Base-by-base conservation (phyloP, 1,140 invertebrate species). In the Caenorhabditis brenneri region DNA sequence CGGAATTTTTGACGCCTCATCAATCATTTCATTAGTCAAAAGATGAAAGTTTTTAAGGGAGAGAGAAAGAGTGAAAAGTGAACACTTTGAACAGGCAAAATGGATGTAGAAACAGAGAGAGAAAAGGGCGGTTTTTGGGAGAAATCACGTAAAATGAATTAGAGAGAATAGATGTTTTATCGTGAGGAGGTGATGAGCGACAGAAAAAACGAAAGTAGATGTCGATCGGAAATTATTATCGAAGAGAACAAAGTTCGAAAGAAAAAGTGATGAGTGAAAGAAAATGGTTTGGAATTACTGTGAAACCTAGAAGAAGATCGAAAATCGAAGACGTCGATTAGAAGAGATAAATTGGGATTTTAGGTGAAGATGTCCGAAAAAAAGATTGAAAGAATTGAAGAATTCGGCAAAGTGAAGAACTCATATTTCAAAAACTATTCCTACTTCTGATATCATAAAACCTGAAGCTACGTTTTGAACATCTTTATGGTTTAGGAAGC, bases 111-210 rank as follows among this genome's bases (percentile, higher is more conserved):
- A 29, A 58, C 22, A n/a, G 19, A 29, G 7, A 27, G 29, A 29
- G 27, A 58, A 24, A 58, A 29, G 24, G 29, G 9, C 10, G 58
- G 58, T 3, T 65, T 36, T 19, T 24, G 58, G 7, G 15, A 65
- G 29, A 65, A 65, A 65, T 65, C 58, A 65, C 58, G 58, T 65
- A 65, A 65, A 24, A 58, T 51, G n/a, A 51, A n/a, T 51, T 19
- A 51, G 49, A n/a, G 5, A n/a, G n/a, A 42, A 42, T 6, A 42
- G 39, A 42, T 42, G 39, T 42, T 42, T 42, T 42, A 42, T 42
- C 39, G 39, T 42, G 39, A 12, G 5, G 49, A 51, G 5, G 42
- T 19, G n/a, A 51, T n/a, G n/a, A n/a, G 15, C n/a, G 49, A n/a
- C 15, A 19, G 19, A 51, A n/a, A 51, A 51, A n/a, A n/a, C 6